Percentiles rank a stretch among this genome's conserved stretches.
Conservation (phyloP, 1,140 invertebrate species). For the Rhizoglyphus robini region DNA sequence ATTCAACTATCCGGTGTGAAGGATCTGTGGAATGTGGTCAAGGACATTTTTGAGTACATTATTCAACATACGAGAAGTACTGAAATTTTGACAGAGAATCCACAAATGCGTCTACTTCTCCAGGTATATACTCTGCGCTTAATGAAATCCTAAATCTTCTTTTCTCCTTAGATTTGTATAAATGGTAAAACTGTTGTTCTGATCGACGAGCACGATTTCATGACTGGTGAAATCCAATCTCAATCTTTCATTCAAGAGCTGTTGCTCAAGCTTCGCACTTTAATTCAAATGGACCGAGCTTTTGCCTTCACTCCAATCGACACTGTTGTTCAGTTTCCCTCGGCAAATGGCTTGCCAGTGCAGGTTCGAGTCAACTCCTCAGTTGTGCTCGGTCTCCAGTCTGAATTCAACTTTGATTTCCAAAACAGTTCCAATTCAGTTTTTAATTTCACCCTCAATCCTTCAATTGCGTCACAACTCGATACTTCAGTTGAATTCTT, state of each 20-base stretch:
- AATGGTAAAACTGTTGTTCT: constrained; percentile 21
- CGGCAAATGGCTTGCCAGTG: constrained; percentile 18
- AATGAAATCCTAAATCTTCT: too few species aligned
- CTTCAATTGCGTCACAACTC: constrained; percentile 14
- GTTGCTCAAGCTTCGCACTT: neutral
- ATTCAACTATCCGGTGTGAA: neutral
- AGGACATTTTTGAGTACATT: neutral
- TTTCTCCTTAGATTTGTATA: too few species aligned
- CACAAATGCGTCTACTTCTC: too few species aligned
- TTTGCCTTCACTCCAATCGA: constrained; percentile 16
- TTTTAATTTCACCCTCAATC: neutral
- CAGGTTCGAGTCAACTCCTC: constrained; percentile 17
- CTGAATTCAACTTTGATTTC: neutral
- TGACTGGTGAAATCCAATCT: neutral
- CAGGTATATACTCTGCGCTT: too few species aligned
- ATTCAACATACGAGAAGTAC: neutral
- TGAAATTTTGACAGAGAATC: neutral
- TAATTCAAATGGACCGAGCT: constrained; percentile 9
- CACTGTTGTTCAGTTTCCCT: constrained; percentile 3
- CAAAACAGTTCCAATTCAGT: neutral
- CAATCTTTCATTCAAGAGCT: neutral
- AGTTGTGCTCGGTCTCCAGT: constrained; percentile 13
- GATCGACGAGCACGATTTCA: neutral
- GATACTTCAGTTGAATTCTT: constrained; percentile 5
- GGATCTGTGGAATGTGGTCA: neutral